Conservation (phyloP, 1,140 invertebrate species). For the Lineus longissimus region DNA sequence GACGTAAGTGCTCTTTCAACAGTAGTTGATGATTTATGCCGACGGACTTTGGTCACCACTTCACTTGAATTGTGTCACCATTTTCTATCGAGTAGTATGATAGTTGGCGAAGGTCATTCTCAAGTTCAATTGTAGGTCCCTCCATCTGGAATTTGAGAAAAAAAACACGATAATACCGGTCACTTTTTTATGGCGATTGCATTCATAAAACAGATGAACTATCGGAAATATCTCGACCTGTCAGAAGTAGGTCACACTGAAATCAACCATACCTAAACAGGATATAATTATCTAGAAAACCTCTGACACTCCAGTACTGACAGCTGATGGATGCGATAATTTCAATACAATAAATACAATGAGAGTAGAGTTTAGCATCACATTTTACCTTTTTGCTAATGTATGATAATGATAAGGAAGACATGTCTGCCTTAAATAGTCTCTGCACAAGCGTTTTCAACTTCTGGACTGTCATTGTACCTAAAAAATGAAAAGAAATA, state of each 20-base stretch:
- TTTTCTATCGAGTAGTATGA: constrained; percentile 80
- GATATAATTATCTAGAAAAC: too few species aligned
- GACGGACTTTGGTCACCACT: constrained; percentile 56
- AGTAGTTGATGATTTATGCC: too few species aligned
- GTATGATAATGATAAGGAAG: constrained; percentile 58
- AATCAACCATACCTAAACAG: too few species aligned
- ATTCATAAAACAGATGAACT: too few species aligned
- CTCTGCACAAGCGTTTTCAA: constrained; percentile 69
- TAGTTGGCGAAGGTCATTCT: constrained; percentile 76
- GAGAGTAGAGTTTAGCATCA: neutral
- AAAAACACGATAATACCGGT: too few species aligned
- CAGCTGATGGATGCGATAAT: too few species aligned
- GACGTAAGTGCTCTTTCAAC: too few species aligned
- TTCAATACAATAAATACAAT: neutral
- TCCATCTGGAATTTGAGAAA: constrained; percentile 55
- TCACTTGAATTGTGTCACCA: constrained; percentile 72
- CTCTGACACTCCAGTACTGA: too few species aligned
- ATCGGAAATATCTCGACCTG: too few species aligned
- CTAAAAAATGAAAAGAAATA: constrained; percentile 55
- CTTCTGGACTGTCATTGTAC: constrained; percentile 78
- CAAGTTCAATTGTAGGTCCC: constrained; percentile 65
- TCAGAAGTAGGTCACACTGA: too few species aligned
- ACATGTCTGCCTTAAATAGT: constrained; percentile 61
- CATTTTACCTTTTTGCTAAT: constrained; percentile 57
- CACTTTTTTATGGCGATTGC: too few species aligned